phyloP scores from a whole-genome alignment of 1,140 invertebrate species.

The Drosophila rhopaloa region DNA sequence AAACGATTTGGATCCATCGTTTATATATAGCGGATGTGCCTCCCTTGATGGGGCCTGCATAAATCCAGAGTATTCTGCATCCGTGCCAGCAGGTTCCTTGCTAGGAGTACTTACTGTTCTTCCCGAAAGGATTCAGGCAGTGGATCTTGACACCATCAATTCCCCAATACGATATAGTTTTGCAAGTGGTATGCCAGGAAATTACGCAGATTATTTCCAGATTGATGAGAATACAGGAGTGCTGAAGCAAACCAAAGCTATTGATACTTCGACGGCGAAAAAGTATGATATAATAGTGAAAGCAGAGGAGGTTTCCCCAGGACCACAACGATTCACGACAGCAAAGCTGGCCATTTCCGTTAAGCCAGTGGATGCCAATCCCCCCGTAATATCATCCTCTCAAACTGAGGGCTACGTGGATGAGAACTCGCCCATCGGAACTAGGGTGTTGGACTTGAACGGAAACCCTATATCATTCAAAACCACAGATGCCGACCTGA shows the following conservation, averaged over 20 bases:
- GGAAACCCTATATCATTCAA: constrained; percentile 89
- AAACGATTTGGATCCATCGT: constrained; percentile 95
- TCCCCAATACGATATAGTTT: constrained; percentile 92
- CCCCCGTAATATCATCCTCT: constrained; percentile 90
- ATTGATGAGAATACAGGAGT: constrained; percentile 92
- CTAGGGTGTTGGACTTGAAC: constrained; percentile 89
- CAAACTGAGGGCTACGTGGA: constrained; percentile 91
- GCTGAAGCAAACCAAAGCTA: constrained; percentile 91
- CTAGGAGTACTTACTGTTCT: constrained; percentile 92
- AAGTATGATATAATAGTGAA: constrained; percentile 89
- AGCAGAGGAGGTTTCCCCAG: constrained; percentile 92
- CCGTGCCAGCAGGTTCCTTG: constrained; percentile 92
- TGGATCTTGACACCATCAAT: constrained; percentile 94
- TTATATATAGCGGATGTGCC: constrained; percentile 93
- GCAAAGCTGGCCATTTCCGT: constrained; percentile 93
- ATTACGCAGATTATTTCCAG: constrained; percentile 92
- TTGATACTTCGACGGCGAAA: constrained; percentile 90
- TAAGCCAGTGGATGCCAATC: constrained; percentile 93
- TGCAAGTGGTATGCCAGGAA: constrained; percentile 90
- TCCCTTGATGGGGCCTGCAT: constrained; percentile 91
- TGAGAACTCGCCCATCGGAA: constrained; percentile 94
- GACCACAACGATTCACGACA: constrained; percentile 89
- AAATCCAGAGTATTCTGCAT: constrained; percentile 91
- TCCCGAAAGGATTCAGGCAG: constrained; percentile 95
- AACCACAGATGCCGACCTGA: constrained; percentile 93